phyloP scores from a whole-genome alignment of 2,113 vertebrate species.

The Nannospalax galili region DNA sequence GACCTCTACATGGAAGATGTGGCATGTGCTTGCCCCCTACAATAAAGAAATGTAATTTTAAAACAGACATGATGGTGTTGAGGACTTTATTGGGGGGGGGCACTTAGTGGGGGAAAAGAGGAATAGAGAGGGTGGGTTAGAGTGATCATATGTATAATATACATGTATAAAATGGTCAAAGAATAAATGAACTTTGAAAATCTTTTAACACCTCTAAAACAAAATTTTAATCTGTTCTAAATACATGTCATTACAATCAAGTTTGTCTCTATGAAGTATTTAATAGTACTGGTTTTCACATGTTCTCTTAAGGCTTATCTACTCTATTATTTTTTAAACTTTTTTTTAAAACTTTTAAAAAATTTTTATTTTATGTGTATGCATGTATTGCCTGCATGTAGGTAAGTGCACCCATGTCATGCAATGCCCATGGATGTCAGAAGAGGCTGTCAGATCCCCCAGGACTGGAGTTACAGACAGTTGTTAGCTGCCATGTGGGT shows the following conservation, averaged over 20 bases:
- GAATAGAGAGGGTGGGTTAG: neutral
- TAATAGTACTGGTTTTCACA: neutral
- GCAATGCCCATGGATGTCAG: too few species aligned
- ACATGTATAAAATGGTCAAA: neutral
- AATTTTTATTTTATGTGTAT: too few species aligned
- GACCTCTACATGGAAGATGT: neutral
- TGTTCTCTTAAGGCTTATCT: slow-evolving; percentile 1
- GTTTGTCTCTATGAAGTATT: slow-evolving; percentile 30
- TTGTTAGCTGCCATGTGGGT: too few species aligned
- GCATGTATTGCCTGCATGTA: too few species aligned
- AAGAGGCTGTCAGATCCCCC: too few species aligned
- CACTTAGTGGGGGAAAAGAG: neutral
- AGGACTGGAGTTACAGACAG: too few species aligned
- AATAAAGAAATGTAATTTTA: neutral
- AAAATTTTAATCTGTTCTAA: slow-evolving; percentile 54
- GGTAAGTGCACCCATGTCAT: too few species aligned
- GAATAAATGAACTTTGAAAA: neutral
- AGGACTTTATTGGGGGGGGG: neutral
- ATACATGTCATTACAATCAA: neutral
- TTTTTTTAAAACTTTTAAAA: too few species aligned
- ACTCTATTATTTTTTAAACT: neutral
- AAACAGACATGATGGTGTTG: neutral
- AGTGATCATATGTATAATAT: neutral
- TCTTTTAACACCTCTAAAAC: neutral
- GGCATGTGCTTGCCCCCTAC: neutral